Conservation (phyloP, 2,113 vertebrate genomes). For the Upupa epops region DNA sequence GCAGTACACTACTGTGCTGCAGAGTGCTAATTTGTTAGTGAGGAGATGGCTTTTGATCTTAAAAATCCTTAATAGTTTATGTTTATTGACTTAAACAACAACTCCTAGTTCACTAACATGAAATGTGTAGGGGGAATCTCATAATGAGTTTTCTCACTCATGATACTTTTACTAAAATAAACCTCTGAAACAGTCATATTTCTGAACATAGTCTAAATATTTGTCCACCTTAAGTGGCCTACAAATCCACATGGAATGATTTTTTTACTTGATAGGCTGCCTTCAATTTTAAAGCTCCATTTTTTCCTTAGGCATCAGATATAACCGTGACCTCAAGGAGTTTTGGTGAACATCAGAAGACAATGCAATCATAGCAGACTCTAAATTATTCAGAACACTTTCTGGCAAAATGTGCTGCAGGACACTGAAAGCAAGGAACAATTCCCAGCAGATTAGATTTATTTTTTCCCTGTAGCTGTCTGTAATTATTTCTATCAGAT, state of each 20-base stretch:
- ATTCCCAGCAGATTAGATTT: conserved; percentile 45
- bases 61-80: neutral
- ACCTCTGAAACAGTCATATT: neutral
- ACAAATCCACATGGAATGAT: neutral
- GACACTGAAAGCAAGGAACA: conserved; percentile 44
- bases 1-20: too few relatives aligned
- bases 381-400: conserved; percentile 60
- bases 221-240: neutral
- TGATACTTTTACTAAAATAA: neutral
- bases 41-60: neutral
- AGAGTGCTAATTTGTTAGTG: neutral
- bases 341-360: conserved; percentile 1
- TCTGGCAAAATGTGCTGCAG: conserved; percentile 40
- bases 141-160: neutral
- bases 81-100: neutral
- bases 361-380: neutral
- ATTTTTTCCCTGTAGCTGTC: neutral
- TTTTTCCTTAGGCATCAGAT: neutral
- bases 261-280: neutral
- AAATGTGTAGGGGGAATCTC: neutral
- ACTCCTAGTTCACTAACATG: neutral
- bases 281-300: neutral
- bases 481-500: conserved; percentile 66
- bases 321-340: neutral
- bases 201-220: neutral